Evolutionary conservation across 2,888 invertebrate species (phyloP), one percentile per base, ranked within the genome.

Genomic region (Catonia carolina): DNA sequence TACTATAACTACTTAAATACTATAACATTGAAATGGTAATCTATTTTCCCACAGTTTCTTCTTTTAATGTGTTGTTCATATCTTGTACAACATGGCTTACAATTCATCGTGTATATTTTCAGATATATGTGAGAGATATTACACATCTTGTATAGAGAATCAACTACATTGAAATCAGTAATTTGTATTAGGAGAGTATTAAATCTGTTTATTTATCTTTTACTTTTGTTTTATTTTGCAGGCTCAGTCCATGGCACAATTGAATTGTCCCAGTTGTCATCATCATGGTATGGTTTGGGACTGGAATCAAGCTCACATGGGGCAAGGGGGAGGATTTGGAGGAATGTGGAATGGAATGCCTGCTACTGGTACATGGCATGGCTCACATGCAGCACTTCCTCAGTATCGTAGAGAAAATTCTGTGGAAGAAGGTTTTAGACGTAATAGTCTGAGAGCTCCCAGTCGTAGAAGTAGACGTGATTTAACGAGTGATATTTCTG

Each of bases 211-310:
- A 49, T 27, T 36, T 27, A 52, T 27, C 33, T 53, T 33, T 35
- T 39, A 49, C 50, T 36, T 51, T 27, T 27, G n/a, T n/a, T 15
- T 47, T 48, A 48, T 57, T 39, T 70, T 71, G n/a, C 66, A 85
- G 84, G 81, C 84, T 0, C 85, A 85, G 66, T 85, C 85, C 0
- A 78, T 84, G 78, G 84, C 84, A 0, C 84, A 85, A 51, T 68
- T 86, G 6, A 81, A 80, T 67, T 82, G 80, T 62, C 77, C 78
- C 23, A 75, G 76, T 47, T 81, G 81, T 62, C 61, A 67, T 35
- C 65, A 65, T 47, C 76, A 73, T 63, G 73, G 71, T 59, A 69
- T 53, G 42, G 50, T 55, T 10, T 60, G 60, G 56, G 56, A 57
- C 35, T 56, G 60, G 57, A 57, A 53, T 36, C 42, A 51, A 12